phyloP scores from a whole-genome alignment of 2,888 invertebrate genomes.

The Cremastinae sp. region DNA sequence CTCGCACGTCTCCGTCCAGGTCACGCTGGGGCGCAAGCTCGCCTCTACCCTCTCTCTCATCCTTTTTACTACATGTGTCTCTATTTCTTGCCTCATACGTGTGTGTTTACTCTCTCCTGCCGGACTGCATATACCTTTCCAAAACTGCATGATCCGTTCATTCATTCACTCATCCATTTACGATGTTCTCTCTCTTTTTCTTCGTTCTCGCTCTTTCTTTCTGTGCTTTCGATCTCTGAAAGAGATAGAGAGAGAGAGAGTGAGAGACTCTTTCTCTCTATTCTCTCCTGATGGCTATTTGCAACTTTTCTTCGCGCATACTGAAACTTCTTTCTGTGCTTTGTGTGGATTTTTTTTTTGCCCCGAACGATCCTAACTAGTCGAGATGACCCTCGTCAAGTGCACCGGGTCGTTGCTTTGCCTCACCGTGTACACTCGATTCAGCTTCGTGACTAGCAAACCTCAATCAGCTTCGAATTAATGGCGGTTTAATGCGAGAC shows the following conservation, averaged over 20 bases:
- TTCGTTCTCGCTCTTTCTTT: conserved; percentile 23
- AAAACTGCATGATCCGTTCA: conserved; percentile 58
- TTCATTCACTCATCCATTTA: conserved; percentile 71
- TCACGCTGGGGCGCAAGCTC: conserved; percentile 68
- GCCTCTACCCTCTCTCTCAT: conserved; percentile 63
- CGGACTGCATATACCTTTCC: neutral
- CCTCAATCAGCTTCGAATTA: conserved; percentile 32
- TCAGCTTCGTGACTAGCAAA: conserved; percentile 23
- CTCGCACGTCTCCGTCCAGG: conserved; percentile 59
- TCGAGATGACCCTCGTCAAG: conserved; percentile 57
- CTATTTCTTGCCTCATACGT: conserved; percentile 33
- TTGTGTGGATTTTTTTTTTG: neutral
- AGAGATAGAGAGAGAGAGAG: too few relatives aligned
- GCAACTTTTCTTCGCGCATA: conserved; percentile 31
- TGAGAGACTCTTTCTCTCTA: conserved; percentile 24
- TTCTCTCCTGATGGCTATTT: neutral
- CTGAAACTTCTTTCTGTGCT: neutral
- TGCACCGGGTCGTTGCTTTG: conserved; percentile 47
- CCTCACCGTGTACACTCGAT: neutral
- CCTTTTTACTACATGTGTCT: too few relatives aligned
- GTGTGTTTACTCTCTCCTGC: neutral
- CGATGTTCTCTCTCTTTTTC: conserved; percentile 43
- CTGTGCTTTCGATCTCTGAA: conserved; percentile 12
- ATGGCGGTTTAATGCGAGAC: neutral
- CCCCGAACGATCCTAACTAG: conserved; percentile 40